Percentiles rank a stretch among this genome's conserved stretches.
Evolutionary conservation across 2,797 vertebrate genomes (phyloP).

Genomic region (Apogon hyalosoma): DNA sequence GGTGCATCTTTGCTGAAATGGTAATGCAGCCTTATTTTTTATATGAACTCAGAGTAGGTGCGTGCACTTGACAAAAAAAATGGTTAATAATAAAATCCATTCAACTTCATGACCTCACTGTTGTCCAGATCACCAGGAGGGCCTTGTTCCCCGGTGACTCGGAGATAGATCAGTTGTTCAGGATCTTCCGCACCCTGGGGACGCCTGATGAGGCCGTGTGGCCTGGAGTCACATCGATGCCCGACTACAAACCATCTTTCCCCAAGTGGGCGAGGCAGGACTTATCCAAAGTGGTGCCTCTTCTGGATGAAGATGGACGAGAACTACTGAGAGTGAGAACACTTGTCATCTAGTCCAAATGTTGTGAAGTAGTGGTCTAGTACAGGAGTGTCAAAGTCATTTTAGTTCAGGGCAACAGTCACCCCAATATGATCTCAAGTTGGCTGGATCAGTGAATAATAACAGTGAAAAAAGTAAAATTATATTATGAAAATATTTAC

Average conservation of each 20-base stretch:
- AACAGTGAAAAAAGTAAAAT: no score
- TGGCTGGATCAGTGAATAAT: no score
- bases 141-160: conserved; percentile 95
- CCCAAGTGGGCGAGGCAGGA: conserved; percentile 96
- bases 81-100: background rate
- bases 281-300: conserved; percentile 91
- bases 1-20: conserved; percentile 98
- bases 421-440: no score
- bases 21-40: conserved; percentile 71
- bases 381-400: no score
- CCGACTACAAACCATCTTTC: conserved; percentile 95
- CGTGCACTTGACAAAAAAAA: background rate
- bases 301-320: conserved; percentile 92
- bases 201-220: conserved; percentile 93
- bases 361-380: no score
- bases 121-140: conserved; percentile 88
- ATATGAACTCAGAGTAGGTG: background rate
- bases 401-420: no score
- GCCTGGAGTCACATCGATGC: conserved; percentile 95
- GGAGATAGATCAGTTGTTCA: conserved; percentile 95
- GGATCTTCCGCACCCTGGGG: conserved; percentile 95
- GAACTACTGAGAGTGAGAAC: conserved; percentile 90
- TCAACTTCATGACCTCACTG: background rate
- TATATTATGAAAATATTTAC: no score
- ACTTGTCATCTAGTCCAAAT: conserved; percentile 5